Evolutionary conservation across 2,113 vertebrate species (phyloP).

Genomic region (Numida meleagris): DNA sequence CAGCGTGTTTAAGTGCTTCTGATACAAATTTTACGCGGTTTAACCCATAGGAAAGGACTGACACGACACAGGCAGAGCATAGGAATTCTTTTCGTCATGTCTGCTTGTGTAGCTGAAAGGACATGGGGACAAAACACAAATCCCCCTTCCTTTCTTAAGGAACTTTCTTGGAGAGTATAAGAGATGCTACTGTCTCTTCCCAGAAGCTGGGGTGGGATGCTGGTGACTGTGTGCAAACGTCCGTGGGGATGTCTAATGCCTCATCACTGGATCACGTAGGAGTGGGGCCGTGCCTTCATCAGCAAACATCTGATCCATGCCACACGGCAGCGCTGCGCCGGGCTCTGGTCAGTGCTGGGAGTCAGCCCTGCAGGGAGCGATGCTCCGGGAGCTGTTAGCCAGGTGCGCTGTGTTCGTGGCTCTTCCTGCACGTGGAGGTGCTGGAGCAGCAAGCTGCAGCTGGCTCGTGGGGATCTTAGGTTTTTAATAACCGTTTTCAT

Average conservation of each 20-base stretch:
- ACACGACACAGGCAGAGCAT: fast-evolving
- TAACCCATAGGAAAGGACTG: not conserved
- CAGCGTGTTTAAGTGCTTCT: not conserved
- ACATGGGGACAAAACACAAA: not conserved
- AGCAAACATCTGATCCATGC: not conserved
- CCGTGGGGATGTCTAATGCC: not conserved
- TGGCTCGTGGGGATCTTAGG: not conserved
- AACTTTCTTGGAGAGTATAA: not conserved
- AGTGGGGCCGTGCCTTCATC: not conserved
- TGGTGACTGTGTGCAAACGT: not conserved
- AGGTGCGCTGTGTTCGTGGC: not conserved
- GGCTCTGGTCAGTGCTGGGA: not conserved
- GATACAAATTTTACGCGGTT: not conserved
- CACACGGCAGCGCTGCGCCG: fast-evolving
- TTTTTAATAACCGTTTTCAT: not conserved
- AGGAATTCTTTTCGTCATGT: not conserved
- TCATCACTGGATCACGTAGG: not conserved
- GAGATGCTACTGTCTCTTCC: not conserved
- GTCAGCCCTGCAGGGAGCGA: not conserved
- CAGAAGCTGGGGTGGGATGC: not conserved
- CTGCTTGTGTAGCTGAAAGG: not conserved
- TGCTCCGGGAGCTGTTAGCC: not conserved
- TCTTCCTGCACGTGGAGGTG: not conserved
- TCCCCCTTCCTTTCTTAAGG: not conserved
- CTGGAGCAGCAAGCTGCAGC: not conserved